phyloP scores from a whole-genome alignment of 2,113 vertebrate genomes.

The Leucopternis melanops region DNA sequence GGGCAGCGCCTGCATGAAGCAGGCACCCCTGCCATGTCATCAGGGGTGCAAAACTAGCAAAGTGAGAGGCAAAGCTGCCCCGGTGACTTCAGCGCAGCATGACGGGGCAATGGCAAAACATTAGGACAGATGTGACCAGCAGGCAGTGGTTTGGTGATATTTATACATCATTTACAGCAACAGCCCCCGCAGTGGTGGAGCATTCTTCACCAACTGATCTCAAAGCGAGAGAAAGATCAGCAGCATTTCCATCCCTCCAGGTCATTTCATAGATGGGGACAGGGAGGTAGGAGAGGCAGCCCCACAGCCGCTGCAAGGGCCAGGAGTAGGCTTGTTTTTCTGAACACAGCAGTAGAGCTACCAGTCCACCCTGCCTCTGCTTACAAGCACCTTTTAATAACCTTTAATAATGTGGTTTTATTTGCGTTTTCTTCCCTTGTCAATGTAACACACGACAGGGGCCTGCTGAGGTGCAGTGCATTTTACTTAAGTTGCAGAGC shows the following conservation, averaged over 20 bases:
- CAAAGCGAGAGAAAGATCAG: background rate
- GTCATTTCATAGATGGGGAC: background rate
- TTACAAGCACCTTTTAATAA: background rate
- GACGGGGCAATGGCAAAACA: background rate
- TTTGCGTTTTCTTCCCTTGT: background rate
- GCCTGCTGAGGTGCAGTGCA: background rate
- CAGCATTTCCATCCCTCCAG: background rate
- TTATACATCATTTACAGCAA: background rate
- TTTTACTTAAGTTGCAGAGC: background rate
- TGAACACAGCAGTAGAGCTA: background rate
- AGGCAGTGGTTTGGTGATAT: background rate
- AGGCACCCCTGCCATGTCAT: background rate
- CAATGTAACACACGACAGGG: background rate
- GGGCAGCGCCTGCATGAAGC: accelerated
- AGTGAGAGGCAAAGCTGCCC: background rate
- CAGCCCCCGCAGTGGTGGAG: background rate
- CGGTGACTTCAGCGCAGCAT: accelerated
- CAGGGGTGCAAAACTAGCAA: background rate
- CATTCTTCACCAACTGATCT: background rate
- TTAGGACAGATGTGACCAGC: background rate
- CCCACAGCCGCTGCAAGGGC: background rate
- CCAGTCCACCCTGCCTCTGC: background rate
- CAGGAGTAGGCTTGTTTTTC: background rate
- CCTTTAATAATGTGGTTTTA: background rate
- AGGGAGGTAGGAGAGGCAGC: background rate